Base-by-base conservation (phyloP, 2,888 invertebrate species). In the Charanyca ferruginea region DNA sequence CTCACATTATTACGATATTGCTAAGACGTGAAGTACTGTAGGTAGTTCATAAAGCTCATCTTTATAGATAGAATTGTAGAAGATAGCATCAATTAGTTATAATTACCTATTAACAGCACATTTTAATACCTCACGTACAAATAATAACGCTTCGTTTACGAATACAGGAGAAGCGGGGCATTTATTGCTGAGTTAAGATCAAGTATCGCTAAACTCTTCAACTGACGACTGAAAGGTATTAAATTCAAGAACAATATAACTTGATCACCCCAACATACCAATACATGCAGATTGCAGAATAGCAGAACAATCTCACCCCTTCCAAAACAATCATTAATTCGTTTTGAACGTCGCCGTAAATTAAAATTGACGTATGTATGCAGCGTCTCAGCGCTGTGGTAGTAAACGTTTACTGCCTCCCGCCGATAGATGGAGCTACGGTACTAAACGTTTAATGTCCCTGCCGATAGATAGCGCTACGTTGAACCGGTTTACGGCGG, bases 401-500 rank as follows among this genome's bases (percentile, higher is more conserved):
- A 65, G 32, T 75, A 75, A 75, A 75, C 3, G 55, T 77, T 77
- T 77, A 69, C 54, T 63, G 38, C 47, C 66, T 38, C 23, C 44
- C 51, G 23, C 42, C 63, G 22, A 70, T 70, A 75, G 74, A 75
- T 75, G 45, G 76, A 59, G 71, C 49, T 71, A 44, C 20, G 38
- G 48, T 20, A 52, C 42, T 81, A 73, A 80, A 79, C 59, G 72
- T 79, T 82, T 82, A 72, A 80, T 66, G 51, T n/a, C n/a, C 38
- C 5, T 49, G 52, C 41, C 73, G 68, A 47, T 78, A 78, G 77
- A 77, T 79, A 72, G 76, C 74, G 77, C 48, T 69, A 60, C 64
- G 75, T 73, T 55, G 64, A 83, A 77, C 76, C 42, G 68, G 76
- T 85, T 85, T 81, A 85, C 59, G 74, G 73, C 68, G 69, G 70